Evolutionary conservation across 2,888 invertebrate genomes (phyloP).

Genomic region (Steinernema carpocapsae): DNA sequence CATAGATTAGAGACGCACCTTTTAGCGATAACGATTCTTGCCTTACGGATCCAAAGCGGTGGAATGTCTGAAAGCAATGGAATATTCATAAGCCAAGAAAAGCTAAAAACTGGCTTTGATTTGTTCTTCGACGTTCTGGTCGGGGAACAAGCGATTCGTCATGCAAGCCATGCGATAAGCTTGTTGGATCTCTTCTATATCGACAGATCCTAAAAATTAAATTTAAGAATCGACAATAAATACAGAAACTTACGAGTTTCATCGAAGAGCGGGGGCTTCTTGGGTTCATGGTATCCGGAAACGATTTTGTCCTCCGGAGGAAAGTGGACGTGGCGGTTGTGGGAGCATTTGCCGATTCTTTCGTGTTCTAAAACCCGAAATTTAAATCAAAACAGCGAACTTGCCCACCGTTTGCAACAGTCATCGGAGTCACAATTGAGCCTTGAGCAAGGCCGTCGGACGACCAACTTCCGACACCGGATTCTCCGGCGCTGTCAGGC

Average conservation of each 20-base stretch:
- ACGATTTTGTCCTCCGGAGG: slow-evolving; percentile 41
- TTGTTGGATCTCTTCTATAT: slow-evolving; percentile 74
- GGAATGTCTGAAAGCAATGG: slow-evolving; percentile 48
- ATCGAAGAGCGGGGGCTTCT: slow-evolving; percentile 37
- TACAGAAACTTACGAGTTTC: slow-evolving; percentile 11
- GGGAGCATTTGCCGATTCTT: slow-evolving; percentile 53
- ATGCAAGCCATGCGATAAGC: slow-evolving; percentile 73
- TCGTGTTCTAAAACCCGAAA: slow-evolving; percentile 37
- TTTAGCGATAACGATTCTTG: slow-evolving; percentile 50
- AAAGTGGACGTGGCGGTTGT: slow-evolving; percentile 52
- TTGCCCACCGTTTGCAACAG: background rate
- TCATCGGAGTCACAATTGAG: background rate
- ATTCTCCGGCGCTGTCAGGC: background rate
- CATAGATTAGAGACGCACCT: slow-evolving; percentile 19
- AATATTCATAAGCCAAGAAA: background rate
- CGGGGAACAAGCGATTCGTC: slow-evolving; percentile 69
- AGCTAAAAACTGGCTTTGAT: slow-evolving; percentile 45
- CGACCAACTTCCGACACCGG: background rate
- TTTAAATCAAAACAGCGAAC: too few species aligned
- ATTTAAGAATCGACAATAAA: slow-evolving; percentile 32
- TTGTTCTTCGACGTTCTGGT: slow-evolving; percentile 65
- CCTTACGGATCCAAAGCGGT: slow-evolving; percentile 48
- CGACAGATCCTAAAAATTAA: slow-evolving; percentile 36
- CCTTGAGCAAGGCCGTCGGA: background rate
- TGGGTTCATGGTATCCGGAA: slow-evolving; percentile 28